Conservation (phyloP, 2,888 invertebrate genomes). For the Athalia cordata region DNA sequence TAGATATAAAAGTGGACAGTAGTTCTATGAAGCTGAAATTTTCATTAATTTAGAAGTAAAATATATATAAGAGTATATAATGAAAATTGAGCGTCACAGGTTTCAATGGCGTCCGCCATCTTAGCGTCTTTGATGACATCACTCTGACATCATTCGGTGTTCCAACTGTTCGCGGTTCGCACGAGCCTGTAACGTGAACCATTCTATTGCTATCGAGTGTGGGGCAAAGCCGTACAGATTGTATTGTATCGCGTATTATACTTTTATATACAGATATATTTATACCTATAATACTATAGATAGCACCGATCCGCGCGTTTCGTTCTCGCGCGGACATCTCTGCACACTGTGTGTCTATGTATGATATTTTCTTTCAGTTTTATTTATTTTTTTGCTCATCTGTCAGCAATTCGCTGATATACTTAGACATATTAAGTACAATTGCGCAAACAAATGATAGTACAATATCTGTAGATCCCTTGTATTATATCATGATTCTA, state of each 20-base stretch:
- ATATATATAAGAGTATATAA: slow-evolving; percentile 2
- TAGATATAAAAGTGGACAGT: no score
- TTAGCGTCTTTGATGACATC: slow-evolving; percentile 53
- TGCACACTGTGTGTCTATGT: no score
- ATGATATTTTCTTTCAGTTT: no score
- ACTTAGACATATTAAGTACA: not conserved
- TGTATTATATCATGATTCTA: not conserved
- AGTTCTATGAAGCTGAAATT: no score
- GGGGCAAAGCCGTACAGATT: slow-evolving; percentile 21
- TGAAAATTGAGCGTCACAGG: slow-evolving; percentile 32
- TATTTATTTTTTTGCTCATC: no score
- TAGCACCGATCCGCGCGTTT: not conserved
- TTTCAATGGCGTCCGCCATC: slow-evolving; percentile 36
- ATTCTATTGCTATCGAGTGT: slow-evolving; percentile 29
- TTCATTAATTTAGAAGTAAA: no score
- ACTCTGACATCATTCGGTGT: slow-evolving; percentile 53
- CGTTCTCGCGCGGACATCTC: no score
- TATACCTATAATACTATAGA: not conserved
- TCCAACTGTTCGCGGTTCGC: slow-evolving; percentile 39
- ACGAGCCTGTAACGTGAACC: slow-evolving; percentile 47
- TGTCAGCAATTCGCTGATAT: no score
- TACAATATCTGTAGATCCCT: no score
- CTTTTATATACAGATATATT: not conserved
- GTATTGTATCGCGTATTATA: not conserved
- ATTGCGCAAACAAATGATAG: not conserved